Percentiles rank a stretch among this genome's conserved stretches.
Evolutionary conservation across 2,888 invertebrate species (phyloP).

Genomic region (Calliopum simillimum): DNA sequence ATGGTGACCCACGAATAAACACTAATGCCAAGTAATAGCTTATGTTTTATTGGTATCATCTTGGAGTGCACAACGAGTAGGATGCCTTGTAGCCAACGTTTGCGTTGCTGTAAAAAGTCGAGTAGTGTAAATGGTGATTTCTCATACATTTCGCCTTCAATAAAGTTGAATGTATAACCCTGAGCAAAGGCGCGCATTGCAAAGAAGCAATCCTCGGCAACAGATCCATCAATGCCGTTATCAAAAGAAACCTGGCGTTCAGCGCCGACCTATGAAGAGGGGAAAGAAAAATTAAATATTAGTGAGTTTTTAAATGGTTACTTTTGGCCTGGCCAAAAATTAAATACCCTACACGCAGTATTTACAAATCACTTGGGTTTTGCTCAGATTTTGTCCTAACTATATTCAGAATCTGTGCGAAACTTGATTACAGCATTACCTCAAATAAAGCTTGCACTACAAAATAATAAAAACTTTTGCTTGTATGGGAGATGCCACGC

Average conservation of each 20-base stretch:
- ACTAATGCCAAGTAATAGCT: constrained; percentile 85
- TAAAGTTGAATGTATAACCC: constrained; percentile 93
- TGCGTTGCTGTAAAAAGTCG: constrained; percentile 96
- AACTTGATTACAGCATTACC: too few relatives aligned
- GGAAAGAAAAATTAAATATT: constrained; percentile 26
- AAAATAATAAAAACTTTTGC: too few relatives aligned
- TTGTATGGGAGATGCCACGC: too few relatives aligned
- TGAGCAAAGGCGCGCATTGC: constrained; percentile 94
- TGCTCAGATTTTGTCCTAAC: too few relatives aligned
- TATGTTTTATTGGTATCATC: constrained; percentile 81
- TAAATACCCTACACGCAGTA: too few relatives aligned
- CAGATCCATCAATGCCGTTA: constrained; percentile 95
- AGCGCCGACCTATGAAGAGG: constrained; percentile 79
- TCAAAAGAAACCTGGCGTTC: constrained; percentile 94
- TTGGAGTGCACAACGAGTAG: constrained; percentile 89
- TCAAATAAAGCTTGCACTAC: too few relatives aligned
- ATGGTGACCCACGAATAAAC: constrained; percentile 97
- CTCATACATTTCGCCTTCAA: constrained; percentile 99
- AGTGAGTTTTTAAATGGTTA: neutral
- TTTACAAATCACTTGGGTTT: too few relatives aligned
- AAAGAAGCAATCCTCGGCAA: constrained; percentile 98
- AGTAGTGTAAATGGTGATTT: constrained; percentile 95
- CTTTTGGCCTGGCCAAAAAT: too few relatives aligned
- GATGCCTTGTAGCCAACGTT: constrained; percentile 95
- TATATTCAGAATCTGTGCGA: too few relatives aligned